Evolutionary conservation across 2,113 vertebrate species (phyloP).

Genomic region (Bos taurus): ARS-UCD2.0 NC_037337.1:13773001-13773500

Average conservation of each 20-base stretch:
- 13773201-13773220: fast-evolving
- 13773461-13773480: not conserved
- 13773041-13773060: fast-evolving
- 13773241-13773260: fast-evolving
- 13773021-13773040: not conserved
- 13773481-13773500: not conserved
- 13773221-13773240: fast-evolving
- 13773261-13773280: too few relatives aligned
- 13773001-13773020: not conserved
- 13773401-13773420: not conserved
- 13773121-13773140: not conserved
- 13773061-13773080: not conserved
- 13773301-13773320: not conserved
- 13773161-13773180: fast-evolving
- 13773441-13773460: not conserved
- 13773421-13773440: not conserved
- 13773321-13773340: too few relatives aligned
- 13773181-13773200: not conserved
- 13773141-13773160: fast-evolving
- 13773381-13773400: not conserved
- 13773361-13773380: not conserved
- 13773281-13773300: not conserved
- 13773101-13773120: not conserved
- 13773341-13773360: not conserved
- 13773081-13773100: not conserved